phyloP scores from a whole-genome alignment of 1,140 invertebrate genomes.

The Palaemon carinicauda region DNA sequence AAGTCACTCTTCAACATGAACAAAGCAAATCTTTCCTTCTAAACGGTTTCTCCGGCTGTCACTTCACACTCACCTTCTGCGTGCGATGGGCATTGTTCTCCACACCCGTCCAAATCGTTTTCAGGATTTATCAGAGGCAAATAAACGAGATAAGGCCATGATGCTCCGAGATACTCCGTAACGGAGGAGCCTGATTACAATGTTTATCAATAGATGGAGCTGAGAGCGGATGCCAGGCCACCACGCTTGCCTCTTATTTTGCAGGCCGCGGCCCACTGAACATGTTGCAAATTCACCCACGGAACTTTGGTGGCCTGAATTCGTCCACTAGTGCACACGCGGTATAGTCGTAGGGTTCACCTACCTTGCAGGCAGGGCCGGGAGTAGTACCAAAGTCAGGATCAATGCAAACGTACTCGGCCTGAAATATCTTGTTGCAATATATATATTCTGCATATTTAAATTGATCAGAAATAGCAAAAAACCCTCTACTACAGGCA shows the following conservation, averaged over 20 bases:
- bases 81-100: slow-evolving; percentile 22
- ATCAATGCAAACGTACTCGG: background rate
- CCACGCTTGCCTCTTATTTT: background rate
- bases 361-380: background rate
- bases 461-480: no score
- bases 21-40: slow-evolving; percentile 33
- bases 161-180: slow-evolving; percentile 44
- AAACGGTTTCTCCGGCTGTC: background rate
- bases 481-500: no score
- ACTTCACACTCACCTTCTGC: slow-evolving; percentile 42
- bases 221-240: slow-evolving; percentile 42
- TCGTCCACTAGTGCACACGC: background rate
- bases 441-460: no score
- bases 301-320: slow-evolving; percentile 21
- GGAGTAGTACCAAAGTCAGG: background rate
- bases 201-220: slow-evolving; percentile 54
- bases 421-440: no score
- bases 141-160: slow-evolving; percentile 47
- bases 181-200: slow-evolving; percentile 40
- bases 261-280: background rate
- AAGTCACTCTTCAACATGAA: slow-evolving; percentile 39
- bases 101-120: slow-evolving; percentile 17
- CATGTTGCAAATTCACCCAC: background rate
- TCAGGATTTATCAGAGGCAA: slow-evolving; percentile 33
- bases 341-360: slow-evolving; percentile 7